Percentiles rank a stretch among this genome's conserved stretches.
Evolutionary conservation across 2,888 invertebrate genomes (phyloP).

Genomic region (Lepidocyrtinus sp.): DNA sequence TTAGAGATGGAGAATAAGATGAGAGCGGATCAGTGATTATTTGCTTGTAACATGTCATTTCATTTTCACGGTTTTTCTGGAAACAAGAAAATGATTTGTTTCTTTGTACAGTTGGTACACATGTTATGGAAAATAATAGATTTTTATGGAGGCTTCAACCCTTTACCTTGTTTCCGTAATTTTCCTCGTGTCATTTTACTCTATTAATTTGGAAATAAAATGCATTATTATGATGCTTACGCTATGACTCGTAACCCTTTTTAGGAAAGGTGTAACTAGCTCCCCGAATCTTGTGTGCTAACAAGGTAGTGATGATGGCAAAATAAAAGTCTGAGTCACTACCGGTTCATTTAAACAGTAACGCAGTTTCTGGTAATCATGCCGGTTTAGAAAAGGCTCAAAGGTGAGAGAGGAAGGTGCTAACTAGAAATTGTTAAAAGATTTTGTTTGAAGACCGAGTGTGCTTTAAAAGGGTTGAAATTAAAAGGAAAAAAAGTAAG

Average conservation of each 20-base stretch:
- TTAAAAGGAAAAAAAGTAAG: neutral
- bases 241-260: conserved; percentile 31
- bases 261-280: neutral
- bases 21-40: too few species aligned
- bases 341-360: neutral
- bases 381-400: neutral
- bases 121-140: conserved; percentile 37
- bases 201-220: conserved; percentile 24
- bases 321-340: conserved; percentile 6
- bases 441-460: conserved; percentile 3
- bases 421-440: conserved; percentile 36
- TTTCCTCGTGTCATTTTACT: conserved; percentile 35
- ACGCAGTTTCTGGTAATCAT: neutral
- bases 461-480: conserved; percentile 22
- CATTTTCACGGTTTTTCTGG: neutral
- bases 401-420: conserved; percentile 33
- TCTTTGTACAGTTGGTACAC: too few species aligned
- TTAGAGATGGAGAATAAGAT: neutral
- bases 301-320: conserved; percentile 41
- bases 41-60: neutral
- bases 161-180: neutral
- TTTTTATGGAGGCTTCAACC: conserved; percentile 1
- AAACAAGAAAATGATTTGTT: neutral
- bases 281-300: neutral
- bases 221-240: neutral